Evolutionary conservation across 2,797 vertebrate species (phyloP), one percentile per base, ranked within the genome.

Genomic region (Vultur gryphus): DNA sequence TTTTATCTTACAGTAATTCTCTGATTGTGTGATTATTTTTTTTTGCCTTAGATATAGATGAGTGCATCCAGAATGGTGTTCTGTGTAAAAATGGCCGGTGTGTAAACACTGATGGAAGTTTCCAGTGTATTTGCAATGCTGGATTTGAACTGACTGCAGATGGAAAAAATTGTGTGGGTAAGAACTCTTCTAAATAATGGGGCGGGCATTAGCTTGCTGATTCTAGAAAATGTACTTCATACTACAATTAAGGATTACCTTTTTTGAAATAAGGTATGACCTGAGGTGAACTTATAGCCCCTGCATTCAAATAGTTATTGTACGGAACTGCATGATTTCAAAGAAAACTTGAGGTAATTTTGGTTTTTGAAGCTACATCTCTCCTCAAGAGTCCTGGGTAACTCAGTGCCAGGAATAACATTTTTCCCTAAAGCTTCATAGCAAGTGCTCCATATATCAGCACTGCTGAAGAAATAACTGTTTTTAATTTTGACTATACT

Each of bases 71-170:
- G 79, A 98, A 98, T 39, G 96, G 98, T 8, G 67, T 97, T 69
- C 98, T 98, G 14, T 98, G 98, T 93, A 98, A 97, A 90, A 97
- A 98, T 49, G 98, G 98, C 2, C 96, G 98, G 7, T 98, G 98
- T 95, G 97, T 98, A 49, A 98, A 98, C 86, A 98, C 97, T 2
- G 98, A 98, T 43, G 98, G 98, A 70, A 98, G 98, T 79, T 98
- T 98, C 85, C 98, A 97, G 48, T 98, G 98, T 87, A 98, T 98
- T 93, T 98, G 98, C 90, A 98, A 98, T 77, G 97, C 98, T 76
- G 98, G 98, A 3, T 98, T 98, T 97, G 98, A 98, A 76, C 94
- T 98, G 57, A 97, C 97, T 37, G 39, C 98, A 18, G 98, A 98
- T 55, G 95, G 96, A 55, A 98, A 96, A 87, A 98, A 97, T 33